Evolutionary conservation across 2,888 invertebrate species (phyloP).

Genomic region (Catonia carolina): DNA sequence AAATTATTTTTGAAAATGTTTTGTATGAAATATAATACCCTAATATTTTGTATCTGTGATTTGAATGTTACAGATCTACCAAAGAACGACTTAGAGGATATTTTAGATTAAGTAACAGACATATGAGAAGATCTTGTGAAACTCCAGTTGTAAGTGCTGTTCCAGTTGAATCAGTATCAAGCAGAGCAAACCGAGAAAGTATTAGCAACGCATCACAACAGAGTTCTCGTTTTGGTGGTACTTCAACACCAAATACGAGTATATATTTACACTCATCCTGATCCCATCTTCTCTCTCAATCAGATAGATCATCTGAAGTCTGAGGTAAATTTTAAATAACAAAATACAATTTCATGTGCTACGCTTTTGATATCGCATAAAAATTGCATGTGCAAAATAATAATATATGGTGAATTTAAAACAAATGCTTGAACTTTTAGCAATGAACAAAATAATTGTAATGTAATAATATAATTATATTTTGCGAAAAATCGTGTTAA

Average conservation of each 20-base stretch:
- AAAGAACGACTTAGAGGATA: slow-evolving; percentile 53
- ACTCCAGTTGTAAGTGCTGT: neutral
- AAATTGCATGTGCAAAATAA: too few relatives aligned
- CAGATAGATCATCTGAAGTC: slow-evolving; percentile 8
- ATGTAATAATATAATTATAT: too few relatives aligned
- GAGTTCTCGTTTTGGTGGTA: neutral
- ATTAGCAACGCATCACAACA: neutral
- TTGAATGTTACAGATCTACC: slow-evolving; percentile 45
- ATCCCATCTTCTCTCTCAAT: slow-evolving; percentile 6
- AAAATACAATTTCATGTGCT: too few relatives aligned
- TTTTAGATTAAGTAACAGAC: slow-evolving; percentile 48
- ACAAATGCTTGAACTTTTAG: too few relatives aligned
- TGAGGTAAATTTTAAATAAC: neutral
- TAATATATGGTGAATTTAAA: too few relatives aligned
- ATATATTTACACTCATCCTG: slow-evolving; percentile 2
- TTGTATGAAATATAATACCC: too few relatives aligned
- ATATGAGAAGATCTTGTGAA: slow-evolving; percentile 14
- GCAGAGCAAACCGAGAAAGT: neutral
- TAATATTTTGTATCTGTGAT: too few relatives aligned
- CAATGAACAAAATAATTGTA: too few relatives aligned
- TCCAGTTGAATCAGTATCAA: neutral
- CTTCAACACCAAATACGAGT: neutral
- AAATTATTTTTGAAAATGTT: too few relatives aligned
- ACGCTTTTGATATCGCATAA: too few relatives aligned
- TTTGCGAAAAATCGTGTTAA: too few relatives aligned